Percentiles rank a stretch among this genome's conserved stretches.
These are phyloP conservation scores for Pollenia amentaria DNA, from an alignment of 2,888 invertebrate genomes.

Conservation along the genomic window DNA sequence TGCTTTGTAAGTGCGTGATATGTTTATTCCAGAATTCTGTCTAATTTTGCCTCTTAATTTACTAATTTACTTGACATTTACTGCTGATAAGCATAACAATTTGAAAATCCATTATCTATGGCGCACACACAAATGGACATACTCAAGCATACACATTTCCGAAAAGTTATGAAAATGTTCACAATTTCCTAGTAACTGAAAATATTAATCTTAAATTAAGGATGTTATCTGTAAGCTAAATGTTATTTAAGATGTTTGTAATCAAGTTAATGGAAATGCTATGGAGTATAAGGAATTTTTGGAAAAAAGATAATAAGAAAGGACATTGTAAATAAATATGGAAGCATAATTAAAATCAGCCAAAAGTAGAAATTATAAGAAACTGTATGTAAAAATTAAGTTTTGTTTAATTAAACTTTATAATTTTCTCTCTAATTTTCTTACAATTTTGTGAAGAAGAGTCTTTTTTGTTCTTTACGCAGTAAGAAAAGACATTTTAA, in stretches of 20 bases:
- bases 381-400: too few relatives aligned
- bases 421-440: not conserved
- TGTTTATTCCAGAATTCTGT: not conserved
- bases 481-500: not conserved
- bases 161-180: not conserved
- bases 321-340: not conserved
- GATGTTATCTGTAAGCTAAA: not conserved
- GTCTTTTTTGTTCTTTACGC: not conserved
- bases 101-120: too few relatives aligned
- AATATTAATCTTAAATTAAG: slow-evolving; percentile 30
- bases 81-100: slow-evolving; percentile 19
- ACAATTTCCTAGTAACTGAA: slow-evolving; percentile 43
- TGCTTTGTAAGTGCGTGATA: not conserved
- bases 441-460: not conserved
- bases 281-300: not conserved
- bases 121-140: not conserved
- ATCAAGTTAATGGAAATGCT: not conserved
- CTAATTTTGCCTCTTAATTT: slow-evolving; percentile 4
- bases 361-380: too few relatives aligned
- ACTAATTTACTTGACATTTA: slow-evolving; percentile 28
- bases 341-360: too few relatives aligned
- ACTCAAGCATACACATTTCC: not conserved
- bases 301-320: not conserved
- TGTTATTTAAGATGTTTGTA: not conserved
- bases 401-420: too few relatives aligned